These are phyloP conservation scores for Elgaria multicarinata DNA, from an alignment of 2,113 vertebrate genomes.

Conservation along the genomic window DNA sequence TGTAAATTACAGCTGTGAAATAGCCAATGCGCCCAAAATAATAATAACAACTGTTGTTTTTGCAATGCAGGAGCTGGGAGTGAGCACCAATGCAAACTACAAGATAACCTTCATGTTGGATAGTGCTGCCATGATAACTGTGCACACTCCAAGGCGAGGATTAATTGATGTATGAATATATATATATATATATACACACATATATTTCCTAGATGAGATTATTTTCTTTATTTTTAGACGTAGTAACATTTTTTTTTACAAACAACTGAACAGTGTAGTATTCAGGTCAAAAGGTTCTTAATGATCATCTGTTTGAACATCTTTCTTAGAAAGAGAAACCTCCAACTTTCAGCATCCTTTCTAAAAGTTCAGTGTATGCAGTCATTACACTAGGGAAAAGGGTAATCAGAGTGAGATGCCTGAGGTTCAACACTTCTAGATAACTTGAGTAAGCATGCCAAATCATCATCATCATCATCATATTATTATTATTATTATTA, in stretches of 20 bases:
- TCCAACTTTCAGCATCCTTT: background rate
- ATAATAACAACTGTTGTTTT: constrained; percentile 47
- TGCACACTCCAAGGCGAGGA: constrained; percentile 95
- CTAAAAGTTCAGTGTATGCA: background rate
- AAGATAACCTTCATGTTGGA: constrained; percentile 99
- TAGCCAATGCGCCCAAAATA: constrained; percentile 36
- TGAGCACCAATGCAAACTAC: constrained; percentile 96
- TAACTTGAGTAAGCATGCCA: background rate
- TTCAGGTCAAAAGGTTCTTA: background rate
- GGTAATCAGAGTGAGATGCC: background rate
- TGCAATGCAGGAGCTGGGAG: constrained; percentile 91
- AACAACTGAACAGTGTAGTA: background rate
- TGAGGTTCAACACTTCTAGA: background rate
- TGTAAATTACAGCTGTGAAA: constrained; percentile 33
- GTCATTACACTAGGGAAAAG: background rate
- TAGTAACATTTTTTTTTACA: background rate
- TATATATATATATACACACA: too few relatives aligned
- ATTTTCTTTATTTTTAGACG: constrained; percentile 11
- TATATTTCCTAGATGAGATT: background rate
- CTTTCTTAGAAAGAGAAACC: background rate
- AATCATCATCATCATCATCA: too few relatives aligned
- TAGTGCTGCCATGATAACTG: constrained; percentile 98
- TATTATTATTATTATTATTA: too few relatives aligned
- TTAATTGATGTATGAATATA: constrained; percentile 88
- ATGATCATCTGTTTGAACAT: background rate